Base-by-base conservation (phyloP, 2,797 vertebrate species). In the Arremon aurantiirostris region DNA sequence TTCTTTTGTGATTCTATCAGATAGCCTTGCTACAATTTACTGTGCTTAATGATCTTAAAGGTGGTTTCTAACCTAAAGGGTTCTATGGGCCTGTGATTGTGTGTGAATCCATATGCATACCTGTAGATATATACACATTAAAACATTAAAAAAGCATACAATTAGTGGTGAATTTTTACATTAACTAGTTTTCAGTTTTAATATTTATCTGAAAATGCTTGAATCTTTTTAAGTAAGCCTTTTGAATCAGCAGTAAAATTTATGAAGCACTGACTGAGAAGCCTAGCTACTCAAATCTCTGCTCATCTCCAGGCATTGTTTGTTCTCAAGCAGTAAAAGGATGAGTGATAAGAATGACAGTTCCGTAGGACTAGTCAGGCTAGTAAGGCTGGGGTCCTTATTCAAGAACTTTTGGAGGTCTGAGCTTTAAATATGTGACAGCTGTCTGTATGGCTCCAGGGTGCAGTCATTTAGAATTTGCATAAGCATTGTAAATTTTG, bases 91-190 rank as follows among this genome's bases (percentile, higher is more conserved):
- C 27, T 72, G 2, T 39, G 39, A n/a, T 24, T 84, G 3, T 23
- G 4, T 65, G 24, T 69, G 21, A 69, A 87, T 69, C 46, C 15
- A 18, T 42, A 66, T 37, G 27, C 6, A 8, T 53, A 13, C 18
- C 0, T 8, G 0, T 61, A 2, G 35, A 1, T 57, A 26, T 60
- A 21, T 26, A 1, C 15, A 44, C 2, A 42, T 27, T 17, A 46
- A 35, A 7, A 63, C 14, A 47, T 21, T 35, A 68, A 72, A 64
- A 49, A 8, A 30, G 2, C 1, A 1, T 41, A 11, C 37, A 27
- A 27, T 59, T 76, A 41, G 21, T 34, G 10, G 4, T 57, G 23
- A 37, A 26, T 57, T 80, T 86, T 90, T 66, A 35, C 2, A 28
- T n/a, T 55, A 32, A 22, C 12, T 41, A 8, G 3, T 14, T 57